Evolutionary conservation across 2,113 vertebrate species (phyloP).

Genomic region (Pithys albifrons): DNA sequence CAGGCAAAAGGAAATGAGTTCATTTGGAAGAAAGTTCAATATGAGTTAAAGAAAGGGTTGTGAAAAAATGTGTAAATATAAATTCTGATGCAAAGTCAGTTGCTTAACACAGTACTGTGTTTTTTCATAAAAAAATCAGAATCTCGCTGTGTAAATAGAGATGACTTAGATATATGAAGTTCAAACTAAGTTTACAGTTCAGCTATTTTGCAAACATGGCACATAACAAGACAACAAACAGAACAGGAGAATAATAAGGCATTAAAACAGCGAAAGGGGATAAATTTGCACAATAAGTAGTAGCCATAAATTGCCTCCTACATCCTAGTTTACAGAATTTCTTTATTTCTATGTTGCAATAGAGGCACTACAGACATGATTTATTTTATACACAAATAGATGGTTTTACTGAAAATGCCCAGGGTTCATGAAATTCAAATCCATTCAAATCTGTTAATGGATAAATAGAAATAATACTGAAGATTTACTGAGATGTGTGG

Average conservation of each 20-base stretch:
- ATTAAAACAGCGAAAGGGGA: not conserved
- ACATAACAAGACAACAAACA: not conserved
- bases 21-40: not conserved
- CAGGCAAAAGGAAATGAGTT: not conserved
- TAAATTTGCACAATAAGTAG: not conserved
- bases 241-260: not conserved
- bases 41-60: not conserved
- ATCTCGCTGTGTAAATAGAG: not conserved
- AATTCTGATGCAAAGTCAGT: not conserved
- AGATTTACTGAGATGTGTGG: not conserved
- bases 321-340: not conserved
- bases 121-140: not conserved
- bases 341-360: not conserved
- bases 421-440: not conserved
- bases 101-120: not conserved
- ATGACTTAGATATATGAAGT: not conserved
- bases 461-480: not conserved
- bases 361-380: not conserved
- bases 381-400: not conserved
- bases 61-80: not conserved
- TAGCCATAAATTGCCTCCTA: not conserved
- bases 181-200: not conserved
- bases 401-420: not conserved
- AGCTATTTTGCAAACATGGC: not conserved
- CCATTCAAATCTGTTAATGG: not conserved